These are phyloP conservation scores for Spheniscus mendiculus DNA, from an alignment of 2,113 vertebrate species.

Conservation along the genomic window DNA sequence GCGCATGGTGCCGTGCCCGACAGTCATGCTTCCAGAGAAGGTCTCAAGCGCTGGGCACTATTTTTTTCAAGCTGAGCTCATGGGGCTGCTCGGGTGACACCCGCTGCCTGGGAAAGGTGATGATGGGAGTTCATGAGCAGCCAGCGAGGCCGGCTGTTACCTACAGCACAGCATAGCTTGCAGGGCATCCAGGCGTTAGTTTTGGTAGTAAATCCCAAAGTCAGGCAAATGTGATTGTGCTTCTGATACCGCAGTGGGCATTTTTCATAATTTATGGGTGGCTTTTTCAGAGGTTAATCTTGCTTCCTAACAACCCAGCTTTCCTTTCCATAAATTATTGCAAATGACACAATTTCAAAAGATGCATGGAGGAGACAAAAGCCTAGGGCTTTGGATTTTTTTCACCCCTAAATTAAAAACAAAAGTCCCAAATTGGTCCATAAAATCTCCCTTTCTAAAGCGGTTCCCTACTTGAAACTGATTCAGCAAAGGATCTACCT, in stretches of 20 bases:
- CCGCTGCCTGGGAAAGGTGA: accelerated
- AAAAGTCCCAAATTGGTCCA: background rate
- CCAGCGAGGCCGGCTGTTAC: accelerated
- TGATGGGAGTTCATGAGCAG: background rate
- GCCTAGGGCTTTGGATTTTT: background rate
- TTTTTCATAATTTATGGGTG: background rate
- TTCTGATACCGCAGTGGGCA: background rate
- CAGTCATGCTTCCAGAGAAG: background rate
- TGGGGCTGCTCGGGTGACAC: background rate
- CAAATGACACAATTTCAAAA: background rate
- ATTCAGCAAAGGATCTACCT: background rate
- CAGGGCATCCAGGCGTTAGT: background rate
- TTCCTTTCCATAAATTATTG: background rate
- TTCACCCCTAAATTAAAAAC: background rate
- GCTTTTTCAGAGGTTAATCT: background rate
- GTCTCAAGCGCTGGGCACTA: accelerated
- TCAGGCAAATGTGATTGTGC: background rate
- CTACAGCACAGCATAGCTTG: too few relatives aligned
- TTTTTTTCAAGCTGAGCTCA: background rate
- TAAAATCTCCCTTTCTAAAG: background rate
- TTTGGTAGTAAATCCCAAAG: background rate
- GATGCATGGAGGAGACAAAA: background rate
- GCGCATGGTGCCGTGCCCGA: accelerated
- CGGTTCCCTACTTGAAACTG: background rate
- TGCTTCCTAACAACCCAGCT: background rate